phyloP scores from a whole-genome alignment of 2,888 invertebrate species.

The Escarpia spicata region DNA sequence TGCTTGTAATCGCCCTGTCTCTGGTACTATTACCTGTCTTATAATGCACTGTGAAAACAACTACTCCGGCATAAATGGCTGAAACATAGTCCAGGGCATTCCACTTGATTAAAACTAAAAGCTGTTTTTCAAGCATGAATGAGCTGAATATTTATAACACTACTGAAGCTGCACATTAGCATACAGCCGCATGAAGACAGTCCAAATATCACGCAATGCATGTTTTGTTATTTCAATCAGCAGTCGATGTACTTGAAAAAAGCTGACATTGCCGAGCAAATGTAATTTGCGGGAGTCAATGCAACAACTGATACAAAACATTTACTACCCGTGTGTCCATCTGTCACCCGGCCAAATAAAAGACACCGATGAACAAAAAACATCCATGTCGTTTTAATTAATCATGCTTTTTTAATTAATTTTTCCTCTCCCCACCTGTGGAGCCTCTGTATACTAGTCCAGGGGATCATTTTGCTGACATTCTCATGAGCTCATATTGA shows the following conservation, averaged over 20 bases:
- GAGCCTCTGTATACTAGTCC: not conserved
- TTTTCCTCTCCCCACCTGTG: not conserved
- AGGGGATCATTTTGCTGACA: not conserved
- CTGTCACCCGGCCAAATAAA: not conserved
- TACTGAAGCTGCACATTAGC: not conserved
- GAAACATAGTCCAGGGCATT: not conserved
- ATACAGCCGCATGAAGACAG: not conserved
- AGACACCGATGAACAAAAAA: not conserved
- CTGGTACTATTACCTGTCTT: not conserved
- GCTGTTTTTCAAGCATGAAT: not conserved
- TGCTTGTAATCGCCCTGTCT: too few relatives aligned
- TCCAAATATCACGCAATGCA: not conserved
- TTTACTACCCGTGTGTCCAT: not conserved
- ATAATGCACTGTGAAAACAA: not conserved
- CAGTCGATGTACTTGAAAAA: not conserved
- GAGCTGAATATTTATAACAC: slow-evolving; percentile 16
- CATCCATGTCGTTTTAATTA: not conserved
- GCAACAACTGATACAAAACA: not conserved
- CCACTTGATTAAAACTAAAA: not conserved
- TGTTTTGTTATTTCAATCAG: not conserved
- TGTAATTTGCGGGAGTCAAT: not conserved
- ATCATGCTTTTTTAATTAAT: not conserved
- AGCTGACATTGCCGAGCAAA: not conserved
- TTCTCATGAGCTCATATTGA: not conserved
- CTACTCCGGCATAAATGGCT: not conserved